phyloP scores from a whole-genome alignment of 2,888 invertebrate species.

The Dendrolimus pini region DNA sequence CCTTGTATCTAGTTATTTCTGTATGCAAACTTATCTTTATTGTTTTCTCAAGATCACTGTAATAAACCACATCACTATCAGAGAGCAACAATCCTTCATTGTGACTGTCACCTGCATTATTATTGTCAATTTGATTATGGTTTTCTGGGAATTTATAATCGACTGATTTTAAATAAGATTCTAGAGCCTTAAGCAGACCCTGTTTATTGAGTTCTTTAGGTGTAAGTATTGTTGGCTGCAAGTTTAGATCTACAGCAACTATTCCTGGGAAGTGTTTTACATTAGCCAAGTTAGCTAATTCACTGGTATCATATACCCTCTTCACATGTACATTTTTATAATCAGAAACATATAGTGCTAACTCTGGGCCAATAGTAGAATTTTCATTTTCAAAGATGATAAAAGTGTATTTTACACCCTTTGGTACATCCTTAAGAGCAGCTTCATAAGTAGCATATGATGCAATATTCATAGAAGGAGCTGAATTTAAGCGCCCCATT shows the following conservation, averaged over 20 bases:
- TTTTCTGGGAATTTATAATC: conserved; percentile 55
- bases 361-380: conserved; percentile 79
- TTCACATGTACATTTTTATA: conserved; percentile 75
- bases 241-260: conserved; percentile 61
- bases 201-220: conserved; percentile 56
- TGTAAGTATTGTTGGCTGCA: conserved; percentile 46
- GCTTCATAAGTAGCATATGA: conserved; percentile 61
- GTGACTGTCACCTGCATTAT: conserved; percentile 27
- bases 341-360: conserved; percentile 80
- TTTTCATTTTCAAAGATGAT: conserved; percentile 81
- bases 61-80: conserved; percentile 81
- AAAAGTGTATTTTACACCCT: conserved; percentile 73
- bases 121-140: conserved; percentile 28
- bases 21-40: conserved; percentile 88
- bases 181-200: conserved; percentile 66
- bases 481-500: conserved; percentile 70
- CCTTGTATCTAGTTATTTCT: conserved; percentile 85
- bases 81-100: conserved; percentile 19
- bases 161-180: conserved; percentile 64
- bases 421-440: conserved; percentile 72
- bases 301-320: conserved; percentile 75
- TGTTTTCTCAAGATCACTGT: conserved; percentile 92
- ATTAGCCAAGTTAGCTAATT: conserved; percentile 60
- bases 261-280: conserved; percentile 73
- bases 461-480: conserved; percentile 81